Base-by-base conservation (phyloP, 2,888 invertebrate genomes). In the Bombylius discolor region DNA sequence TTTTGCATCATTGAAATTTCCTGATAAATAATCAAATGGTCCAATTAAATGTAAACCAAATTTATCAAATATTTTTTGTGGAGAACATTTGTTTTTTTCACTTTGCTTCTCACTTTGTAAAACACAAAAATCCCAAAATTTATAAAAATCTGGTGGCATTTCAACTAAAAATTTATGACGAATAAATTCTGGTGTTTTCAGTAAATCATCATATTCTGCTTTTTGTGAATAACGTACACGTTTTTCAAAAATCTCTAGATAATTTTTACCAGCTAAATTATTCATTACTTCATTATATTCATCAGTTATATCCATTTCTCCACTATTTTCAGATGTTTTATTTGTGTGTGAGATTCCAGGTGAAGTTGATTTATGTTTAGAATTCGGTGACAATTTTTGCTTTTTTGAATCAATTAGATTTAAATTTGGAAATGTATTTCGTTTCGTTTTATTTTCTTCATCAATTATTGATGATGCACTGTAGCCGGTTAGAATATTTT, bases 141-240 rank as follows among this genome's bases (percentile, higher is more conserved):
- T 76, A 65, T 83, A 93, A 70, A 95, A 95, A 71, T 95, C 94
- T n/a, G 79, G 70, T 0, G 95, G 94, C 91, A 95, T 92, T 59
- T 87, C 81, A 0, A 89, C 81, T 36, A 91, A 71, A 71, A 93
- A 94, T 62, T 88, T 81, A 55, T 84, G 78, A 63, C 84, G 81
- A 51, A 91, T 82, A 61, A 78, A 82, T 65, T 74, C 77, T 53
- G 73, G 70, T 62, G 79, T 77, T 51, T 71, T 69, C 33, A 77
- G 73, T 52, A 75, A 70, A 63, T 79, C 69, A 65, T 78, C 70
- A 70, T 65, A 70, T 61, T 65, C 77, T 48, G 63, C 64, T 61
- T 70, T 62, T 65, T 69, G 64, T 59, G 72, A 66, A 66, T 65
- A 61, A 57, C 66, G 64, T 11, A 68, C 68, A 23, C 67, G 64